phyloP scores from a whole-genome alignment of 2,113 vertebrate genomes.

The Cariama cristata region DNA sequence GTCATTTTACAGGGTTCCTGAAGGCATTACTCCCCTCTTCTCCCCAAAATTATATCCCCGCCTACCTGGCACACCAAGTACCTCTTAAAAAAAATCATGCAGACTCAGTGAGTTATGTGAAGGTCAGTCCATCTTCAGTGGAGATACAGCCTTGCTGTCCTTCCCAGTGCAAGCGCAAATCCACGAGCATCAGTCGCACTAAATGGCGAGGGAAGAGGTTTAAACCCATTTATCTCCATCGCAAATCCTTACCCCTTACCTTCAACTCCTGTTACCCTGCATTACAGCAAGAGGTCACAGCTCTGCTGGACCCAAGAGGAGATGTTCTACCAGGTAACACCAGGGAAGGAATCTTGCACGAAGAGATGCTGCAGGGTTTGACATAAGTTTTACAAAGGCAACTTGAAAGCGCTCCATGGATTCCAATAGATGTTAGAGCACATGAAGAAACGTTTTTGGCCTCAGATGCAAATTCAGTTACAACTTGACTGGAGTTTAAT shows the following conservation, averaged over 20 bases:
- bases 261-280: fast-evolving
- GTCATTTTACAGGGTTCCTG: neutral
- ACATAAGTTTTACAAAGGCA: fast-evolving
- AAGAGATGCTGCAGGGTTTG: neutral
- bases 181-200: fast-evolving
- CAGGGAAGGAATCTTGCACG: neutral
- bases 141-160: neutral
- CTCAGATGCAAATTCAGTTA: neutral
- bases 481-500: neutral
- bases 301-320: neutral
- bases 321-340: neutral
- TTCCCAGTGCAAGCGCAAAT: neutral
- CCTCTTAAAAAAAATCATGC: neutral
- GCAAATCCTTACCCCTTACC: neutral
- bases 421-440: neutral
- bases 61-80: neutral
- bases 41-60: neutral
- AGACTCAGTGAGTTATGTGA: neutral
- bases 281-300: neutral
- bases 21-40: neutral
- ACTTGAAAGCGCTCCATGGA: fast-evolving
- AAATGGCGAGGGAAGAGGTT: fast-evolving
- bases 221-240: neutral
- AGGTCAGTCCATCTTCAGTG: neutral
- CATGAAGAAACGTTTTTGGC: neutral